Base-by-base conservation (phyloP, 1,140 invertebrate species). In the Callitettix versicolor region DNA sequence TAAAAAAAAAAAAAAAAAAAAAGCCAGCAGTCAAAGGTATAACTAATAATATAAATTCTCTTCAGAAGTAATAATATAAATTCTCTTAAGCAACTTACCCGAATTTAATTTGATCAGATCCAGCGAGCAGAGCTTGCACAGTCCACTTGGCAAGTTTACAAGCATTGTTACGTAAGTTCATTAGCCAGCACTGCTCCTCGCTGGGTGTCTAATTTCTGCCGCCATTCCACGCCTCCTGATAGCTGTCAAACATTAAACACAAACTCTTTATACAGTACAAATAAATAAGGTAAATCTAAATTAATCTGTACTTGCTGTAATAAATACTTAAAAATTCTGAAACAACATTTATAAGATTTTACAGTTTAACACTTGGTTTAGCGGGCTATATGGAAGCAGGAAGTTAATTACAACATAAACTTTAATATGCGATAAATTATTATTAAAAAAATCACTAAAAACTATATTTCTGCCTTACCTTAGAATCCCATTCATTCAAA, bases 141-240 rank as follows among this genome's bases (percentile, higher is more conserved):
- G 97, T 99, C 96, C 97, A 99, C 70, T 98, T 99, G 46, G 95
- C 95, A 51, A 99, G 75, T 72, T 99, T 99, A 74, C 93, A 98
- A 5, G 93, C 91, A 73, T 99, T 99, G 69, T 99, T 99, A 62
- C 97, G 82, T 58, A n/a, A 99, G 71, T 71, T 99, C 97, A 66
- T 98, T 98, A 22, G 96, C 97, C 15, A 99, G 73, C 21, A 99
- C 96, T 41, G 96, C 95, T 61, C 95, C 97, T 56, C 95, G 80
- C 73, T 99, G 97, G 0, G 85, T 91, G 69, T 99, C 97, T 24
- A 99, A 70, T 64, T 98, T 98, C 66, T 95, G 91, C 36, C 96
- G 79, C 96, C 96, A 99, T 66, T 99, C 96, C 11, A 99, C 92
- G 33, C 94, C 92, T 61, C 94, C 95, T 24, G 92, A 90, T 36